These are phyloP conservation scores for Eulemur macaco DNA, from an alignment of 2,113 vertebrate species.

Conservation along the genomic window DNA sequence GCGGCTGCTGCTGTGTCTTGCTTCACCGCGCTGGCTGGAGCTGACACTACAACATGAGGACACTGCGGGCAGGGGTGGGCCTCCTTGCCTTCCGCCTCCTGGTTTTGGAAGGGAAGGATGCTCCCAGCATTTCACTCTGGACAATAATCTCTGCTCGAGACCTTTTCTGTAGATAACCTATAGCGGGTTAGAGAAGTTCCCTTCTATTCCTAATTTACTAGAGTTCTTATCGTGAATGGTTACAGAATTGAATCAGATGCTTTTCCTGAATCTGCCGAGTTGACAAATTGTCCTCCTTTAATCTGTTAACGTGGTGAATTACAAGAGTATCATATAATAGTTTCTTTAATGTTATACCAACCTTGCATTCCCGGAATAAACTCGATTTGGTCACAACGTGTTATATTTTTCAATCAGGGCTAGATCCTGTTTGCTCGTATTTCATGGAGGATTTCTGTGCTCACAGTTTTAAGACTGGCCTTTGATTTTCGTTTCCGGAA, in stretches of 20 bases:
- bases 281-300: accelerated
- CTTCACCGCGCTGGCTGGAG: accelerated
- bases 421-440: neutral
- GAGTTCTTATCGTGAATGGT: neutral
- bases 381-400: accelerated
- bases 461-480: neutral
- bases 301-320: neutral
- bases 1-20: too few relatives aligned
- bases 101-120: neutral
- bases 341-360: neutral
- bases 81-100: neutral
- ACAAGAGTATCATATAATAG: accelerated
- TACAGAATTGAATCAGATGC: too few relatives aligned
- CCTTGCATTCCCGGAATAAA: neutral
- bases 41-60: accelerated
- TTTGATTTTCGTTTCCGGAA: neutral
- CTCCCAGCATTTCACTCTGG: accelerated
- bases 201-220: neutral
- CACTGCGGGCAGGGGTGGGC: too few relatives aligned
- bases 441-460: neutral
- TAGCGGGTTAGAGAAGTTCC: neutral
- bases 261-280: accelerated
- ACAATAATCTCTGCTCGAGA: neutral
- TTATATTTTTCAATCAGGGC: neutral
- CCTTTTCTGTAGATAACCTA: neutral